These are phyloP conservation scores for Poicephalus meyeri DNA, from an alignment of 2,113 vertebrate genomes.

Conservation along the genomic window DNA sequence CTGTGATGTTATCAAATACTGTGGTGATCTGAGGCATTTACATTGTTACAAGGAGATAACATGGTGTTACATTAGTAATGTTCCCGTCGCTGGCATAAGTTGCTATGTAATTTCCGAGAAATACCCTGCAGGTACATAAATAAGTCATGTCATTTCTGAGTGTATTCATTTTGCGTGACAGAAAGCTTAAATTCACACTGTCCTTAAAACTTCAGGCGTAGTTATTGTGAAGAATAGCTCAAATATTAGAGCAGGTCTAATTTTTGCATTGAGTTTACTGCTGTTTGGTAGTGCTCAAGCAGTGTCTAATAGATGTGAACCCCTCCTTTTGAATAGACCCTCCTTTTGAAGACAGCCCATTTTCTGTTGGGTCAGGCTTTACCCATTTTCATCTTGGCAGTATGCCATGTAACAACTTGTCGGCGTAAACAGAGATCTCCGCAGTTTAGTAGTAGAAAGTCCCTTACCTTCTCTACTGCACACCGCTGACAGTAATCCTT, in stretches of 20 bases:
- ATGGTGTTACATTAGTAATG: slow-evolving; percentile 48
- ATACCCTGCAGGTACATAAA: slow-evolving; percentile 55
- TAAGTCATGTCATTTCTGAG: slow-evolving; percentile 38
- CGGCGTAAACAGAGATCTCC: neutral
- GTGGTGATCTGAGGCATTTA: slow-evolving; percentile 52
- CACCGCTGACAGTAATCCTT: neutral
- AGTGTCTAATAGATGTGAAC: neutral
- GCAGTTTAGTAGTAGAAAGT: neutral
- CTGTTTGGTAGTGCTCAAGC: neutral
- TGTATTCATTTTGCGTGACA: slow-evolving; percentile 41
- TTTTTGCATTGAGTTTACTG: neutral
- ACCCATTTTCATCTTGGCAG: neutral
- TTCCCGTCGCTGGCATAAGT: slow-evolving; percentile 36
- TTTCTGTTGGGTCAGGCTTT: neutral
- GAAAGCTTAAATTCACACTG: slow-evolving; percentile 24
- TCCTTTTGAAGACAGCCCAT: neutral
- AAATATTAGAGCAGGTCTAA: neutral
- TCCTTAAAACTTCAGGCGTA: neutral
- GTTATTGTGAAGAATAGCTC: neutral
- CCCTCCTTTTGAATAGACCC: neutral
- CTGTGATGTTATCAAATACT: slow-evolving; percentile 52
- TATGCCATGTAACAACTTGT: neutral
- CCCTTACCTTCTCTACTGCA: neutral
- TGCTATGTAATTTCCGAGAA: slow-evolving; percentile 50
- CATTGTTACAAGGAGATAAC: slow-evolving; percentile 48